Percentiles rank a stretch among this genome's conserved stretches.
Evolutionary conservation across 2,113 vertebrate genomes (phyloP).

Genomic region (Orthochromis malagaraziensis): DNA sequence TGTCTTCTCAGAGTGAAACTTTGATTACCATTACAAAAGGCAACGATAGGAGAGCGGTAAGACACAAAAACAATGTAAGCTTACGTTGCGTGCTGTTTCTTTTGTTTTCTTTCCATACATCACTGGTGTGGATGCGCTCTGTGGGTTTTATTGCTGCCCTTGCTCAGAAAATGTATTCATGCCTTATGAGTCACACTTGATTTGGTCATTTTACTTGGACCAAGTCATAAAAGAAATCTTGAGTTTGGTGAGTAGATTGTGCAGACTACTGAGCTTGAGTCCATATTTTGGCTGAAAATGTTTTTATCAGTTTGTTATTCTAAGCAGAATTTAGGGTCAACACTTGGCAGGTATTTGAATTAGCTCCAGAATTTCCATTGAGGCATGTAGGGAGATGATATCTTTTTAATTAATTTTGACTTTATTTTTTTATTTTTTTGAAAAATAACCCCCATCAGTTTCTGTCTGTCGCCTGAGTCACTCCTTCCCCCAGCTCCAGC

Average conservation of each 20-base stretch:
- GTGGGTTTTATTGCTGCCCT: slow-evolving; percentile 10
- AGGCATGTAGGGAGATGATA: slow-evolving; percentile 29
- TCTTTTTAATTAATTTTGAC: slow-evolving; percentile 48
- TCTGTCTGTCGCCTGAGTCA: not conserved
- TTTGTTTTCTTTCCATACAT: not conserved
- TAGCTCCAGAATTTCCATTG: not conserved
- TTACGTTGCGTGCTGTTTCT: not conserved
- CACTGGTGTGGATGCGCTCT: slow-evolving; percentile 10
- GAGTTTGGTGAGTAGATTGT: not conserved
- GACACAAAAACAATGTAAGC: slow-evolving; percentile 4
- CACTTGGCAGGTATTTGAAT: slow-evolving; percentile 23
- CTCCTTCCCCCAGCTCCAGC: not conserved
- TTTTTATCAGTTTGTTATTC: not conserved
- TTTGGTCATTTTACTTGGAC: slow-evolving; percentile 2
- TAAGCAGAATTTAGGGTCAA: not conserved
- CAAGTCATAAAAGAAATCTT: not conserved
- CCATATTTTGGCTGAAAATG: not conserved
- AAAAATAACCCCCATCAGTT: not conserved
- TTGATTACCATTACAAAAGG: slow-evolving; percentile 50
- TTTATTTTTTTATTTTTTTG: not conserved
- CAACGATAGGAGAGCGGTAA: not conserved
- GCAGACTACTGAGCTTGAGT: not conserved
- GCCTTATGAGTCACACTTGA: not conserved
- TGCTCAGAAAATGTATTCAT: not conserved
- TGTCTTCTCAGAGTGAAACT: slow-evolving; percentile 12